Percentiles rank a stretch among this genome's conserved stretches.
Conservation (phyloP, 2,113 vertebrate species). For the Chinchilla lanigera region DNA sequence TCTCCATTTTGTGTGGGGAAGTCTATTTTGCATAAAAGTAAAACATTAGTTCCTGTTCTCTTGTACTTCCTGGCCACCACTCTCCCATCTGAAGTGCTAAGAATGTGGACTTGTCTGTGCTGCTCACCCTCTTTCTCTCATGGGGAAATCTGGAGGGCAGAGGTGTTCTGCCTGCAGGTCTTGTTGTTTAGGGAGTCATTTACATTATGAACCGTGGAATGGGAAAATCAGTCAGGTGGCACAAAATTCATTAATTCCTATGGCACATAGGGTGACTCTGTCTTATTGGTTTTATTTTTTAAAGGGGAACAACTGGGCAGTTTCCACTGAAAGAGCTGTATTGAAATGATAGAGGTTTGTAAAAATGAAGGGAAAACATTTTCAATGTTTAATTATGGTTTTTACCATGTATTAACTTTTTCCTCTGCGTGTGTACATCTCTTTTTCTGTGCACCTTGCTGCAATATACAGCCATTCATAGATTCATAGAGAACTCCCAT, state of each 20-base stretch:
- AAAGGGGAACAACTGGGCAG: not conserved
- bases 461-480: not conserved
- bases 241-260: not conserved
- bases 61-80: not conserved
- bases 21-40: not conserved
- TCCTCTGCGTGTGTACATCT: not conserved
- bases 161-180: not conserved
- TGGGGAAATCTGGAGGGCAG: not conserved
- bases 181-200: not conserved
- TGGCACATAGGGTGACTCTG: not conserved
- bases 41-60: not conserved
- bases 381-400: not conserved
- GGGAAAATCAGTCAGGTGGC: not conserved
- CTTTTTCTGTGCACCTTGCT: not conserved
- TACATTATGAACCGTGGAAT: not conserved
- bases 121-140: not conserved
- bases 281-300: not conserved
- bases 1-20: not conserved
- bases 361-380: not conserved
- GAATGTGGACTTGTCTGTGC: accelerated
- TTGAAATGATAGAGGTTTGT: not conserved
- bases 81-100: not conserved
- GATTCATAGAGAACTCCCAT: constrained; percentile 34
- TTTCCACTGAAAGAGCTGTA: not conserved
- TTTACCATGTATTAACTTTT: not conserved